phyloP scores from a whole-genome alignment of 2,888 invertebrate species.

The Drosophila fulvimacula region DNA sequence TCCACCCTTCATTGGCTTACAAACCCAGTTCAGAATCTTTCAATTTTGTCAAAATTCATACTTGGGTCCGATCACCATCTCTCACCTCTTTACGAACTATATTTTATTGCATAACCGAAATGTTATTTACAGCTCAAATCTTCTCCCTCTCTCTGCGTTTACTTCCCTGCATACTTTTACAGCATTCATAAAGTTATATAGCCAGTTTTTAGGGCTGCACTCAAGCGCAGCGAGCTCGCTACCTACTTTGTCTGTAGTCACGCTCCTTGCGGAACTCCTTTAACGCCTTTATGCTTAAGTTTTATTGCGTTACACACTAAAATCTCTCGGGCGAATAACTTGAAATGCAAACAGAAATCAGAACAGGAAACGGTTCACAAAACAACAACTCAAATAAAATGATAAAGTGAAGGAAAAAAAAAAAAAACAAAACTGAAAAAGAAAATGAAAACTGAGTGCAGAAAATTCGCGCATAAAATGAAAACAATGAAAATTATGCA shows the following conservation, averaged over 20 bases:
- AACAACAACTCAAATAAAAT: slow-evolving; percentile 31
- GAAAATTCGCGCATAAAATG: slow-evolving; percentile 72
- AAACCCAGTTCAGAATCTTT: background rate
- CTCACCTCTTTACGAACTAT: slow-evolving; percentile 1
- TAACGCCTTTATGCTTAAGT: slow-evolving; percentile 60
- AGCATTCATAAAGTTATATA: slow-evolving; percentile 57
- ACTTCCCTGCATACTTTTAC: slow-evolving; percentile 33
- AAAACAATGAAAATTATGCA: slow-evolving; percentile 81
- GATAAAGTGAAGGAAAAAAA: slow-evolving; percentile 17
- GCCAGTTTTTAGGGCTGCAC: slow-evolving; percentile 45
- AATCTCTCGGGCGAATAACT: slow-evolving; percentile 71
- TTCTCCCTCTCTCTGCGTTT: background rate
- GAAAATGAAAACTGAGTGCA: slow-evolving; percentile 46
- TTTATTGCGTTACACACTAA: slow-evolving; percentile 67
- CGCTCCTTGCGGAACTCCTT: slow-evolving; percentile 28
- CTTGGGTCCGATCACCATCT: background rate
- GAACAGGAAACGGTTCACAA: slow-evolving; percentile 60
- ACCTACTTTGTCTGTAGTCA: background rate
- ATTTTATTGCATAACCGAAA: slow-evolving; percentile 4
- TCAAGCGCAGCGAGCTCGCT: slow-evolving; percentile 16
- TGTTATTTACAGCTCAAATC: slow-evolving; percentile 15
- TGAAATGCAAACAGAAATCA: slow-evolving; percentile 78
- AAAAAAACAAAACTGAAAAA: background rate
- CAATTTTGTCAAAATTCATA: background rate
- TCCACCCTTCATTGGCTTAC: background rate